Evolutionary conservation across 1,140 invertebrate species (phyloP), one percentile per base, ranked within the genome.

Genomic region (Probaryconus sp.): DNA sequence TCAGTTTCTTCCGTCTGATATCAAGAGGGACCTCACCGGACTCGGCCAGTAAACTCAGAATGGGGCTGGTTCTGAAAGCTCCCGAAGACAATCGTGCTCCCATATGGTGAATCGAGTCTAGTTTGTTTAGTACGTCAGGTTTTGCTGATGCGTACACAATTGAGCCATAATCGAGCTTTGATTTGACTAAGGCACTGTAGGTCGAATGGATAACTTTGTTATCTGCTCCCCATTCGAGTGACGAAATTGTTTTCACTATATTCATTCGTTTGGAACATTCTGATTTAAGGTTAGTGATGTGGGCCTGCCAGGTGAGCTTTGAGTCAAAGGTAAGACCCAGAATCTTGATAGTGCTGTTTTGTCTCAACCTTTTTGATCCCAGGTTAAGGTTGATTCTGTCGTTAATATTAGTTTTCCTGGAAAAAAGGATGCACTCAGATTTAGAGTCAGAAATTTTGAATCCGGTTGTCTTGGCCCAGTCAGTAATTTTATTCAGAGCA

Each of bases 61-160:
- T 37, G 0, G 69, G 69, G 20, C 58, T 76, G 0, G 69, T 56
- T 43, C 50, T 50, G 14, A 56, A 76, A 1, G 65, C 69, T 5
- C 55, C 64, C 0, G 64, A 26, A 0, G 50, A 45, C 3, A 73
- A 31, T 55, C 61, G 47, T 9, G 64, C 7, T 0, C 38, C 53
- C 2, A 55, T 11, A 5, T 56, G 58, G n/a, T 71, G 35, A 0
- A 77, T 5, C 7, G 75, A 17, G 1, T 77, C 26, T 21, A 76
- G 20, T 20, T 9, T 56, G 1, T 51, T 72, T n/a, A 74, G 11
- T 1, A 50, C 14, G 0, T 37, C 38, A n/a, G 40, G 5, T 1
- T 53, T 64, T 20, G 81, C 82, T 9, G 67, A 76, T 5, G 53
- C 21, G n/a, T 79, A 77, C 2, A 75, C 31, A 2, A 78, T 76